Conservation (phyloP, 2,113 vertebrate species). For the Oxygymnocypris stewartii region DNA sequence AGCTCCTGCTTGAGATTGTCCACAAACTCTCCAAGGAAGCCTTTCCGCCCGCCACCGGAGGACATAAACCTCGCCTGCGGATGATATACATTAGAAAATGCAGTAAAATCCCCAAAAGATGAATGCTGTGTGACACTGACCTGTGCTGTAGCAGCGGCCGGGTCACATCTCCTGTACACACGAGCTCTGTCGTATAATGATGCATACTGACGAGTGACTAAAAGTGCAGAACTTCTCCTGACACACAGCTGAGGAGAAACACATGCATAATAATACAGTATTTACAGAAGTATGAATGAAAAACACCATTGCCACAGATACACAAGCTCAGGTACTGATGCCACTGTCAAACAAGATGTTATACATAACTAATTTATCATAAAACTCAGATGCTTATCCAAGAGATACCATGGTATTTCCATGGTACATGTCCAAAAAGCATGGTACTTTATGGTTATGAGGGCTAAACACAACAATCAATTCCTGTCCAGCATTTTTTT, state of each 20-base stretch:
- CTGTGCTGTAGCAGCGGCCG: conserved; percentile 70
- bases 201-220: conserved; percentile 66
- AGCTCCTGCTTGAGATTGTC: conserved; percentile 93
- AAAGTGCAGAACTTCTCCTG: conserved; percentile 68
- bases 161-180: conserved; percentile 63
- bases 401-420: background rate
- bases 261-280: background rate
- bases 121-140: conserved; percentile 65
- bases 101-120: background rate
- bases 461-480: background rate
- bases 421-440: background rate
- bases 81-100: background rate
- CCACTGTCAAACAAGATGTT: background rate
- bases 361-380: background rate
- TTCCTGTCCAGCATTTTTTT: background rate
- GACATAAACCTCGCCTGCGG: conserved; percentile 68
- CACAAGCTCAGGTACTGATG: background rate
- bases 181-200: conserved; percentile 63
- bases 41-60: conserved; percentile 78
- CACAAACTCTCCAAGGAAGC: conserved; percentile 89
- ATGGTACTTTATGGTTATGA: background rate
- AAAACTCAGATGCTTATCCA: background rate
- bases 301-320: background rate
- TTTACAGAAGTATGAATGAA: background rate
- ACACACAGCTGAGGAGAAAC: conserved; percentile 76